A percentile compares a stretch with the other conserved stretches of the same genome.
Conservation (phyloP, 2,888 invertebrate species). For the Drosophila paucipuncta region DNA sequence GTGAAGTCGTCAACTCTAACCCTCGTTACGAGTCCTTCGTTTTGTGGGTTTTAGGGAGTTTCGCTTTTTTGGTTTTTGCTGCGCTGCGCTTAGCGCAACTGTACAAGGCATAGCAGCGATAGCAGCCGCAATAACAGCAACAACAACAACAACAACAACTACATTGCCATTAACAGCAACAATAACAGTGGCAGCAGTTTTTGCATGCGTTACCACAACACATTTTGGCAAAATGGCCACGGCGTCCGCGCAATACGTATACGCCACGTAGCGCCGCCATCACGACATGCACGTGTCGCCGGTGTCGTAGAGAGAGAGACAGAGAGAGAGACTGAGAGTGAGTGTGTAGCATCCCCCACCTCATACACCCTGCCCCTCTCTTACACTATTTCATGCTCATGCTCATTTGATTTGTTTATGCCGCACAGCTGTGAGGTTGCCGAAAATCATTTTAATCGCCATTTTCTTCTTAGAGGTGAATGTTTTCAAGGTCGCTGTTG, state of each 20-base stretch:
- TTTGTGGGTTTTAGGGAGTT: conserved; percentile 36
- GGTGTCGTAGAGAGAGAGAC: conserved; percentile 25
- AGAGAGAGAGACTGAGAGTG: background rate
- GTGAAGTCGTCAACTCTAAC: conserved; percentile 48
- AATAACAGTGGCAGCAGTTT: conserved; percentile 35
- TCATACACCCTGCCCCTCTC: conserved; percentile 1
- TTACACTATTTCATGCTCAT: conserved; percentile 24
- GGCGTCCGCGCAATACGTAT: conserved; percentile 78
- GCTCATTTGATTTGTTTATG: conserved; percentile 70
- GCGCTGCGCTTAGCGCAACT: conserved; percentile 74
- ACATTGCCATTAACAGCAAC: conserved; percentile 27
- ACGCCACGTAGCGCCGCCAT: conserved; percentile 67
- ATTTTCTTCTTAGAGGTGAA: conserved; percentile 16
- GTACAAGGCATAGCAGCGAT: conserved; percentile 53
- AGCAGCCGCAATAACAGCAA: conserved; percentile 25
- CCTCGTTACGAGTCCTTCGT: conserved; percentile 46
- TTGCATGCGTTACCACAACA: conserved; percentile 70
- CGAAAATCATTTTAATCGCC: conserved; percentile 65
- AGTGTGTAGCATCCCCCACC: background rate
- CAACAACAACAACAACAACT: conserved; percentile 16
- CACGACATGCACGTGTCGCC: conserved; percentile 63
- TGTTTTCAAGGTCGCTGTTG: conserved; percentile 43
- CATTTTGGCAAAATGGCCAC: conserved; percentile 70
- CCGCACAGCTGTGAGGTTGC: conserved; percentile 71
- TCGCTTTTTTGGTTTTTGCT: conserved; percentile 39